These are phyloP conservation scores for Podilymbus podiceps DNA, from an alignment of 2,113 vertebrate genomes.

Conservation along the genomic window DNA sequence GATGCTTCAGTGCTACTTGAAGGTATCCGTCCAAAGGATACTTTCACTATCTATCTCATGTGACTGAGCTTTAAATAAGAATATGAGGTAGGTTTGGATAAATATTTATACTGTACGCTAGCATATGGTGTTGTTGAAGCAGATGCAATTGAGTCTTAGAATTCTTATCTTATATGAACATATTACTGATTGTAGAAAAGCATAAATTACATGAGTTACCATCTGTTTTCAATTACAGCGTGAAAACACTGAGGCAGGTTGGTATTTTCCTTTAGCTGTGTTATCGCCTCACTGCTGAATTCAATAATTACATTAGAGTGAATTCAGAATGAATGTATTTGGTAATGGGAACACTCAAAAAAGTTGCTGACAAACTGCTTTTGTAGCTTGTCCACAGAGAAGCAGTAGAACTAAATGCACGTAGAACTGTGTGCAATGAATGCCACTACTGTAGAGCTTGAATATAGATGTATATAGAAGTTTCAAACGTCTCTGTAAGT, in stretches of 20 bases:
- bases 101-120: slow-evolving; percentile 58
- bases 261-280: slow-evolving; percentile 33
- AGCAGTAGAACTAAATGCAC: background rate
- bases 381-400: slow-evolving; percentile 41
- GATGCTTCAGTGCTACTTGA: background rate
- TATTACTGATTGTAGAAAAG: slow-evolving; percentile 32
- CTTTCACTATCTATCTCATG: background rate
- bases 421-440: background rate
- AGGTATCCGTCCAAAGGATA: background rate
- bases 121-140: slow-evolving; percentile 50
- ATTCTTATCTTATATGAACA: slow-evolving; percentile 32
- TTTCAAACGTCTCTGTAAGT: background rate
- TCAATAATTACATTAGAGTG: background rate
- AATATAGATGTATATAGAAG: background rate
- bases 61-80: slow-evolving; percentile 20
- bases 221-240: slow-evolving; percentile 56
- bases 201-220: slow-evolving; percentile 13
- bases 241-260: slow-evolving; percentile 46
- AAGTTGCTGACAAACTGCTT: slow-evolving; percentile 43
- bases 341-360: slow-evolving; percentile 31
- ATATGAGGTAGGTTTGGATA: slow-evolving; percentile 31
- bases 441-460: background rate
- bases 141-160: slow-evolving; percentile 43
- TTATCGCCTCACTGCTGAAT: background rate
- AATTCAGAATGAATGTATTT: slow-evolving; percentile 24